phyloP scores from a whole-genome alignment of 2,113 vertebrate species.

The Microcebus murinus region DNA sequence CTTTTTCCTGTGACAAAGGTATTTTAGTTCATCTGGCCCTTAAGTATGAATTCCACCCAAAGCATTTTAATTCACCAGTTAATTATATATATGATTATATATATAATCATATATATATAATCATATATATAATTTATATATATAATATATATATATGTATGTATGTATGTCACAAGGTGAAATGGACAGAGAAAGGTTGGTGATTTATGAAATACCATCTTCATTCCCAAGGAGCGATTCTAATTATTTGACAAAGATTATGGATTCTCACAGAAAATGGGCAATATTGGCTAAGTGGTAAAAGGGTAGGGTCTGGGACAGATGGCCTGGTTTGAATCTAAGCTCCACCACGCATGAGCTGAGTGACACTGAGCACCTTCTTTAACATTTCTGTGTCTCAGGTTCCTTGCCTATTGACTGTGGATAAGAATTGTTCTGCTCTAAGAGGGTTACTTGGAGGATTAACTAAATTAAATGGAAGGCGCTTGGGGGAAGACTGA shows the following conservation, averaged over 20 bases:
- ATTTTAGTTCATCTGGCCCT: not conserved
- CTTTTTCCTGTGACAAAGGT: not conserved
- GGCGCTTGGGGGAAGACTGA: not conserved
- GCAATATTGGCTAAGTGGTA: not conserved
- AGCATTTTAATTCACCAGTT: slow-evolving; percentile 3
- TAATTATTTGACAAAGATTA: not conserved
- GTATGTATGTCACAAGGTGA: not conserved
- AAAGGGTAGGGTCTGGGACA: not conserved
- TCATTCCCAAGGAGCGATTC: not conserved
- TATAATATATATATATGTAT: no score
- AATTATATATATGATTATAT: no score
- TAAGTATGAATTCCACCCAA: not conserved
- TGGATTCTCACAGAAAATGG: not conserved
- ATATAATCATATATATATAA: no score
- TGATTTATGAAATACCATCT: not conserved
- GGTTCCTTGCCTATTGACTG: not conserved
- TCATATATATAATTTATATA: no score
- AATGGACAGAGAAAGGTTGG: not conserved
- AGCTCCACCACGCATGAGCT: no score
- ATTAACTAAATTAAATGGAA: slow-evolving; percentile 18
- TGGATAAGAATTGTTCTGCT: not conserved
- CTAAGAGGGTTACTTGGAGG: not conserved
- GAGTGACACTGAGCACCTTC: not conserved
- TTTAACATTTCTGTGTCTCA: not conserved
- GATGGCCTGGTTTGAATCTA: not conserved